A percentile compares a stretch with the other conserved stretches of the same genome.
Evolutionary conservation across 2,888 invertebrate genomes (phyloP).

Genomic region (Cerceris ruficornis): DNA sequence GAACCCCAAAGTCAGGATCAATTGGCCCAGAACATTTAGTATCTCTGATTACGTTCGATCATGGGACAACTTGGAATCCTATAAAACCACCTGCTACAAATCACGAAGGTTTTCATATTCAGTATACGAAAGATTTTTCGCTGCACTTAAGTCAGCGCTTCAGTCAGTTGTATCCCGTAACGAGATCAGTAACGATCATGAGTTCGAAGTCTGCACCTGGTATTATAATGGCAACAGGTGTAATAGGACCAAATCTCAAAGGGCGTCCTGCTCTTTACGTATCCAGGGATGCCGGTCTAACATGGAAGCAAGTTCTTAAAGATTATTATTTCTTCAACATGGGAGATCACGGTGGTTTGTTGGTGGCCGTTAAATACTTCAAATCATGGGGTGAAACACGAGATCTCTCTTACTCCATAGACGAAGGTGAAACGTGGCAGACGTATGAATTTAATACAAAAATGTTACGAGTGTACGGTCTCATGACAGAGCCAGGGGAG

Average conservation of each 20-base stretch:
- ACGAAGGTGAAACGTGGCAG: slow-evolving; percentile 93
- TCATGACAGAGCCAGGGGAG: slow-evolving; percentile 97
- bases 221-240: slow-evolving; percentile 93
- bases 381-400: slow-evolving; percentile 90
- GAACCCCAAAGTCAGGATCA: slow-evolving; percentile 81
- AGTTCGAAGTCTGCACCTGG: slow-evolving; percentile 94
- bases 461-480: slow-evolving; percentile 91
- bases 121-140: slow-evolving; percentile 90
- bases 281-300: slow-evolving; percentile 91
- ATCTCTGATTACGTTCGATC: slow-evolving; percentile 92
- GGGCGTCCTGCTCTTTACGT: slow-evolving; percentile 91
- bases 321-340: slow-evolving; percentile 93
- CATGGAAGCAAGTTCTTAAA: slow-evolving; percentile 91
- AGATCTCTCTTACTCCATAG: slow-evolving; percentile 91
- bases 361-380: slow-evolving; percentile 93
- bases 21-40: slow-evolving; percentile 89
- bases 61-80: slow-evolving; percentile 92
- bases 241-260: slow-evolving; percentile 89
- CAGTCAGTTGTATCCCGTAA: slow-evolving; percentile 91
- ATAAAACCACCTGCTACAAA: slow-evolving; percentile 88
- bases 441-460: slow-evolving; percentile 87
- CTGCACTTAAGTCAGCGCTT: slow-evolving; percentile 94
- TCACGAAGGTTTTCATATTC: slow-evolving; percentile 86
- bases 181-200: slow-evolving; percentile 91
- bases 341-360: slow-evolving; percentile 95